Conservation (phyloP, 2,797 vertebrate species). For the Anguilla obscura region DNA sequence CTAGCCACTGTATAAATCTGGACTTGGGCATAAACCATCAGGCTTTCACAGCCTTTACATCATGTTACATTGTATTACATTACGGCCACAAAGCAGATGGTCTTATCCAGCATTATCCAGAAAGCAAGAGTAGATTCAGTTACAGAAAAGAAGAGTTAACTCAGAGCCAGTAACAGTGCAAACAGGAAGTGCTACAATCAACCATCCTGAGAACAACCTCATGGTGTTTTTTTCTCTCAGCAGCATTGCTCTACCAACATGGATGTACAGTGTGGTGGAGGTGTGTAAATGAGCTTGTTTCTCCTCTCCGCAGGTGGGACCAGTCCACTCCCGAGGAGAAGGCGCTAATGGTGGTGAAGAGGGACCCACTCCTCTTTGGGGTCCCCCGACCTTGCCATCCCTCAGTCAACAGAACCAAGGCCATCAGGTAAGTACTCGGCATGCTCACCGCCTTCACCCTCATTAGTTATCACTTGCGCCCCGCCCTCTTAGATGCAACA, state of each 20-base stretch:
- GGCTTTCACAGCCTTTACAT: neutral
- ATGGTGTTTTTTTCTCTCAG: neutral
- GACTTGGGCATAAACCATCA: neutral
- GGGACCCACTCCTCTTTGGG: slow-evolving; percentile 81
- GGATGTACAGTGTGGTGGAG: neutral
- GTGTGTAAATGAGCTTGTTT: neutral
- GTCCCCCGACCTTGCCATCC: slow-evolving; percentile 82
- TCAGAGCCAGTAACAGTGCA: neutral
- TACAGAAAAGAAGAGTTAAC: neutral
- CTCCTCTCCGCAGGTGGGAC: slow-evolving; percentile 64
- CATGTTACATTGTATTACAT: neutral
- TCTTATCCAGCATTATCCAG: neutral
- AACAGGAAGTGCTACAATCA: neutral
- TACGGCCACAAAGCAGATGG: neutral
- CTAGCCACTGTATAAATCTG: neutral
- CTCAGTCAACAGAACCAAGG: slow-evolving; percentile 87
- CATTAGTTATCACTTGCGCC: neutral
- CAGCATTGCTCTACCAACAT: neutral
- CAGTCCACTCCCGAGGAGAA: slow-evolving; percentile 76
- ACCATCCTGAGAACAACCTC: neutral
- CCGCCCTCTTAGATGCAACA: neutral
- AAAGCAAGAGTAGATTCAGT: neutral
- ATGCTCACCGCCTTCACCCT: neutral
- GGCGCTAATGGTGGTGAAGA: slow-evolving; percentile 89
- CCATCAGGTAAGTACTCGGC: slow-evolving; percentile 78